These are phyloP conservation scores for Beroe forskalii DNA, from an alignment of 37 sponge, comb jelly and placozoan genomes.

Conservation along the genomic window DNA sequence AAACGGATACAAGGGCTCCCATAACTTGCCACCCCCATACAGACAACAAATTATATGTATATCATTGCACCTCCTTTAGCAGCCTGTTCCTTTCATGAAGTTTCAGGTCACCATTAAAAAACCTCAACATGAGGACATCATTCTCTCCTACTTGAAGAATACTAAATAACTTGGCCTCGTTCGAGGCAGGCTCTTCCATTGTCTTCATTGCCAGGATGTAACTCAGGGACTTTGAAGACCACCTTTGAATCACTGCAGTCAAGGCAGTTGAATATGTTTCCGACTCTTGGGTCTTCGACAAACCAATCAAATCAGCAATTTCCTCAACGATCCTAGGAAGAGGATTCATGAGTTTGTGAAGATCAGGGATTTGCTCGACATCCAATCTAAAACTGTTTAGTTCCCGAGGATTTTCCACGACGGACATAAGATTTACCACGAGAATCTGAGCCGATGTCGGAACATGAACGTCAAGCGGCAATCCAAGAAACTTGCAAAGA, in stretches of 20 bases:
- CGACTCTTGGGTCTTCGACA: constrained; percentile 31
- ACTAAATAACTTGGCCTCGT: constrained; percentile 26
- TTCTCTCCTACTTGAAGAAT: not conserved
- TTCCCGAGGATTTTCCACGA: constrained; percentile 24
- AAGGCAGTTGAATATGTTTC: constrained; percentile 23
- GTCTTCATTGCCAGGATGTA: constrained; percentile 31
- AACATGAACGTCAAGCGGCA: constrained; percentile 15
- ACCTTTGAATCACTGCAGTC: not conserved
- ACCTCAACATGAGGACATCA: constrained; percentile 38
- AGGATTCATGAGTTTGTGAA: constrained; percentile 11
- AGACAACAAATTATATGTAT: no score
- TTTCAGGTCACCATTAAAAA: constrained; percentile 9
- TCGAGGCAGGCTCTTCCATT: not conserved
- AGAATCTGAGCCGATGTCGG: constrained; percentile 18
- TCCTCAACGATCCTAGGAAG: constrained; percentile 19
- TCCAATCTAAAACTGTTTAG: not conserved
- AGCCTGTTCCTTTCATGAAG: constrained; percentile 6
- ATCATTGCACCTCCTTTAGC: constrained; percentile 52
- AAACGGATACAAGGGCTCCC: no score
- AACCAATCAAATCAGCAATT: not conserved
- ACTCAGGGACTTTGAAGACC: constrained; percentile 5
- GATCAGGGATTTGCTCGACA: not conserved
- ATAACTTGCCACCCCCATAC: no score
- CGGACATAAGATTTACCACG: not conserved
- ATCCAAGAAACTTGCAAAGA: not conserved